A percentile compares a stretch with the other conserved stretches of the same genome.
Conservation (phyloP, 2,113 vertebrate genomes). For the Kryptolebias marmoratus region DNA sequence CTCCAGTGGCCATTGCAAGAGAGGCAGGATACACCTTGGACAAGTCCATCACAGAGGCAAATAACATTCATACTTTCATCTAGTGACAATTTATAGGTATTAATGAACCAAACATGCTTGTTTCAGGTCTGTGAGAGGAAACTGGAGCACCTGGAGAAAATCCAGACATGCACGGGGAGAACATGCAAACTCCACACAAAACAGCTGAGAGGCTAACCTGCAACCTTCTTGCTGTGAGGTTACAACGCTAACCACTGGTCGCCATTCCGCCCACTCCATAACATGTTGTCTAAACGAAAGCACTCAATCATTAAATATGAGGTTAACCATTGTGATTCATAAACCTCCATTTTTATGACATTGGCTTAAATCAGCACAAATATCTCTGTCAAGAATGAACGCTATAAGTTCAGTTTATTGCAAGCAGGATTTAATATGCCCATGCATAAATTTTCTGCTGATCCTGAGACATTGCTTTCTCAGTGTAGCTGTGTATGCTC, state of each 20-base stretch:
- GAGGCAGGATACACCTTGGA: too few species aligned
- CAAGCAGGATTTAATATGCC: slow-evolving; percentile 73
- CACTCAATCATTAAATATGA: slow-evolving; percentile 6
- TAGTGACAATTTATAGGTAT: too few species aligned
- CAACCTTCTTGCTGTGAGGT: too few species aligned
- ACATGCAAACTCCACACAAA: too few species aligned
- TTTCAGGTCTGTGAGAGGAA: too few species aligned
- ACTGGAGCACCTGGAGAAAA: too few species aligned
- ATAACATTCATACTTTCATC: too few species aligned
- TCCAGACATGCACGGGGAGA: too few species aligned
- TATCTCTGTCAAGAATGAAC: slow-evolving; percentile 65
- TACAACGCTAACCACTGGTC: not conserved
- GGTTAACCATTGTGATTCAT: slow-evolving; percentile 25
- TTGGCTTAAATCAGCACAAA: slow-evolving; percentile 64
- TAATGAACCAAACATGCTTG: too few species aligned
- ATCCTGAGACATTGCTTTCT: slow-evolving; percentile 54
- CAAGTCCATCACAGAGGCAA: too few species aligned
- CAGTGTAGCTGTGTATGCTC: slow-evolving; percentile 50
- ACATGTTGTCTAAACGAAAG: slow-evolving; percentile 5
- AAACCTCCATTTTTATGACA: slow-evolving; percentile 28
- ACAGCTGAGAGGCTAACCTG: too few species aligned
- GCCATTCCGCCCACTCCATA: not conserved
- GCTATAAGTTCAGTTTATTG: slow-evolving; percentile 62
- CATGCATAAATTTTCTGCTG: slow-evolving; percentile 66
- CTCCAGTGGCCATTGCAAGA: too few species aligned